A percentile compares a stretch with the other conserved stretches of the same genome.
These are phyloP conservation scores for Pelusios castaneus DNA, from an alignment of 2,113 vertebrate species.

Conservation along the genomic window DNA sequence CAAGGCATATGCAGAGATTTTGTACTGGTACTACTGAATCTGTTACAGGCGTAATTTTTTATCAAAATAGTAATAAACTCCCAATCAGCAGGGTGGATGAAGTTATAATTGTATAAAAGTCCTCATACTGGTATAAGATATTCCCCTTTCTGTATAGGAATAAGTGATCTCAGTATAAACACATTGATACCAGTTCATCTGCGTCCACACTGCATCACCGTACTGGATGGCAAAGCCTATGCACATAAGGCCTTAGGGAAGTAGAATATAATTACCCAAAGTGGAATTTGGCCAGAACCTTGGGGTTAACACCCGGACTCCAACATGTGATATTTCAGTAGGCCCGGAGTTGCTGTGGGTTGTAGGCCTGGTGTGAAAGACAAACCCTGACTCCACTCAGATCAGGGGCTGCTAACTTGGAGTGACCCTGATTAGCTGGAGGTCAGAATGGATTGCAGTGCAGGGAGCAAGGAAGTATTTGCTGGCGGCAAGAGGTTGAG, in stretches of 20 bases:
- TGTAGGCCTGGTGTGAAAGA: background rate
- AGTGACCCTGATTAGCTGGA: background rate
- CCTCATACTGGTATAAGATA: background rate
- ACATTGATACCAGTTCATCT: background rate
- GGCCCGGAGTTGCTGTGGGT: background rate
- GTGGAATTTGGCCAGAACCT: background rate
- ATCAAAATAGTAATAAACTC: background rate
- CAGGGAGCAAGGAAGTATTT: background rate
- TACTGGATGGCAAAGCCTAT: background rate
- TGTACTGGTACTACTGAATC: background rate
- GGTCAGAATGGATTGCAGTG: background rate
- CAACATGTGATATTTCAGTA: background rate
- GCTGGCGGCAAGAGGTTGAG: background rate
- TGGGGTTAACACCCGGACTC: background rate
- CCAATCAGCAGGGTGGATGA: background rate
- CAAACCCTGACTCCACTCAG: background rate
- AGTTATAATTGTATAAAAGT: background rate
- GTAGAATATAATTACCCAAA: background rate
- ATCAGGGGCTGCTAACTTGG: background rate
- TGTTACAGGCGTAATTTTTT: background rate
- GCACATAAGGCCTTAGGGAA: background rate
- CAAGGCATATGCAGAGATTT: background rate
- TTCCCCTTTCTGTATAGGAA: background rate
- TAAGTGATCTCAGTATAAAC: background rate
- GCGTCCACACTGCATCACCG: background rate